Evolutionary conservation across 2,888 invertebrate species (phyloP), one percentile per base, ranked within the genome.

Genomic region (Philhelius pedissequus): DNA sequence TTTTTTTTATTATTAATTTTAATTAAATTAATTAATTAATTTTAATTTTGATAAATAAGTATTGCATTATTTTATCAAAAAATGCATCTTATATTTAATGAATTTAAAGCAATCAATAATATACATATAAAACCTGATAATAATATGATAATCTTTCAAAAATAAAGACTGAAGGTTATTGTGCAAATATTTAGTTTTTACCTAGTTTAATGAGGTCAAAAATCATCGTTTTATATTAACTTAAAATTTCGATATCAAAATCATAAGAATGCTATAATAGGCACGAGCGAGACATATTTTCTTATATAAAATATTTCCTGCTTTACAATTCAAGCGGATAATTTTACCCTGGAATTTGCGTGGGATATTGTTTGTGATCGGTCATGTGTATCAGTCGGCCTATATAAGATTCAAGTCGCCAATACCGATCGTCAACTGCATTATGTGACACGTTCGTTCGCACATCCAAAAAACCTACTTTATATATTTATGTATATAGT

Each of bases 341-440:
- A 43, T 1, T 9, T 40, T 35, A 35, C 35, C 7, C n/a, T 18
- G 38, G 22, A 38, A 25, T 58, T 38, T 38, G 38, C 58, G 35
- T 25, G 40, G 18, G 18, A 62, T 45, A 30, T 27, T 62, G 18
- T 25, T 30, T 45, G 20, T 62, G 20, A 45, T 45, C 18, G 43
- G 30, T 62, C 43, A n/a, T 62, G 43, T 45, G 45, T 60, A 56
- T 25, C 60, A 25, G 7, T 20, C 25, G 13, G 20, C 20, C 30
- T 43, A 30, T 20, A 62, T 27, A 30, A 43, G 20, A 64, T 48
- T 45, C 45, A 87, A 83, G 87, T 88, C 86, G 80, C 86, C 80
- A 88, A 75, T 86, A 54, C 76, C 78, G 86, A 86, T 81, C 76
- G 54, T 70, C 74, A 81, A 86, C 56, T 77, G 76, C 60, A 58